Percentiles rank a stretch among this genome's conserved stretches.
Conservation (phyloP, 2,888 invertebrate genomes). For the Homarus gammarus region DNA sequence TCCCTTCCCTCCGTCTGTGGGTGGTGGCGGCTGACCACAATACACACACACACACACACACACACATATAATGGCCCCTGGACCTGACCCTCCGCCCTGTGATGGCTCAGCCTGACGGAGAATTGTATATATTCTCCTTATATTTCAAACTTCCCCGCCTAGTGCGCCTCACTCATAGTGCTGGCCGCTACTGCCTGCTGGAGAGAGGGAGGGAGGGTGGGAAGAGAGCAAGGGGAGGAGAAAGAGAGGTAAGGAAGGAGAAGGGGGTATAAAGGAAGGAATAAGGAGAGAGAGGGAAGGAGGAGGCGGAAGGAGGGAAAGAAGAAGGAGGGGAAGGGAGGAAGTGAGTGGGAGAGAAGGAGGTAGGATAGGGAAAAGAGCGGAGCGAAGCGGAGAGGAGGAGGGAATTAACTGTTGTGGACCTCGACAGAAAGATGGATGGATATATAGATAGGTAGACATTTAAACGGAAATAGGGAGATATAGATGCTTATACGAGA, state of each 20-base stretch:
- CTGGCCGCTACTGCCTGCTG: not conserved
- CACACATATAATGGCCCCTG: constrained; percentile 15
- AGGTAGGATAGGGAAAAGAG: not conserved
- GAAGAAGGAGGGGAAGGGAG: not conserved
- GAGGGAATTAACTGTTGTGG: too few relatives aligned
- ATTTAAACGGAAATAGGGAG: not conserved
- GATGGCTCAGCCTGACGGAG: constrained; percentile 31
- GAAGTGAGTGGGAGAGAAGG: not conserved
- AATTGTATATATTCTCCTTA: constrained; percentile 59
- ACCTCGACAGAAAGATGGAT: too few relatives aligned
- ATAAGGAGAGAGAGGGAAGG: not conserved
- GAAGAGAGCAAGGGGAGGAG: not conserved
- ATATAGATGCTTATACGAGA: too few relatives aligned
- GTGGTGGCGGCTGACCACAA: constrained; percentile 36
- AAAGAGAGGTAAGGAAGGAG: not conserved
- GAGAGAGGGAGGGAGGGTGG: not conserved
- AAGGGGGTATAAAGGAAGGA: not conserved
- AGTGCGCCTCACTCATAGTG: not conserved
- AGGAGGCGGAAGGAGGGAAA: not conserved
- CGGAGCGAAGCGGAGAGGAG: not conserved
- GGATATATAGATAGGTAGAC: not conserved
- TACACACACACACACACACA: too few relatives aligned
- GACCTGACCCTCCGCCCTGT: constrained; percentile 3
- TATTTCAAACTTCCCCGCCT: constrained; percentile 55
- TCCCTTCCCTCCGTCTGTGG: not conserved